phyloP scores from a whole-genome alignment of 1,140 invertebrate species.

The Tetramorium simillimum region DNA sequence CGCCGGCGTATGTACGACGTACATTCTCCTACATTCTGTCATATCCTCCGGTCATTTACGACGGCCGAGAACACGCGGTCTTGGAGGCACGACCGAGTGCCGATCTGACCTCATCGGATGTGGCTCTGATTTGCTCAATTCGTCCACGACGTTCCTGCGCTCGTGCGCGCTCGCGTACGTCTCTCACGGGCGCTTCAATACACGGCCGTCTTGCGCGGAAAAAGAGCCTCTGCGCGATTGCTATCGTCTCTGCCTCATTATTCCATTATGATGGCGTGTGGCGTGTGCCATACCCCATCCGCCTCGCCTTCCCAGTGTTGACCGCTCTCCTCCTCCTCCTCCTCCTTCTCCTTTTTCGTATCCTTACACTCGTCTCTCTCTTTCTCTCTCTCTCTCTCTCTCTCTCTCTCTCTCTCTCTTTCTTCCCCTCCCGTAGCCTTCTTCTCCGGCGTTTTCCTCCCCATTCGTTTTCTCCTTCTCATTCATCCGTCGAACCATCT shows the following conservation, averaged over 20 bases:
- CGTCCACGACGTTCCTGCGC: constrained; percentile 76
- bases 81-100: constrained; percentile 70
- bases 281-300: constrained; percentile 82
- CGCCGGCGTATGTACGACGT: neutral
- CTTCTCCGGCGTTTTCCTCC: constrained; percentile 52
- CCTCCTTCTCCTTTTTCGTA: constrained; percentile 30
- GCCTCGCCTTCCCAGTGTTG: constrained; percentile 71
- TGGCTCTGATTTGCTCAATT: constrained; percentile 85
- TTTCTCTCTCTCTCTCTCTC: neutral
- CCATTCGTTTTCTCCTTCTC: constrained; percentile 66
- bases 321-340: constrained; percentile 57
- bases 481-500: constrained; percentile 50
- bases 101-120: constrained; percentile 84
- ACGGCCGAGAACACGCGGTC: constrained; percentile 62
- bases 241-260: constrained; percentile 84
- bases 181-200: constrained; percentile 72
- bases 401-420: constrained; percentile 11
- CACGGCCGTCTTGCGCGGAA: constrained; percentile 77
- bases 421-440: neutral
- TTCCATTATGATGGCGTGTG: constrained; percentile 85
- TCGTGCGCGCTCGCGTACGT: constrained; percentile 62
- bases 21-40: constrained; percentile 39
- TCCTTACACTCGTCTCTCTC: constrained; percentile 8
- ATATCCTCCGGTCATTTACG: constrained; percentile 38
- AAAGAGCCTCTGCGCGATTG: constrained; percentile 81